Base-by-base conservation (phyloP, 2,888 invertebrate genomes). In the Atrina japonica region DNA sequence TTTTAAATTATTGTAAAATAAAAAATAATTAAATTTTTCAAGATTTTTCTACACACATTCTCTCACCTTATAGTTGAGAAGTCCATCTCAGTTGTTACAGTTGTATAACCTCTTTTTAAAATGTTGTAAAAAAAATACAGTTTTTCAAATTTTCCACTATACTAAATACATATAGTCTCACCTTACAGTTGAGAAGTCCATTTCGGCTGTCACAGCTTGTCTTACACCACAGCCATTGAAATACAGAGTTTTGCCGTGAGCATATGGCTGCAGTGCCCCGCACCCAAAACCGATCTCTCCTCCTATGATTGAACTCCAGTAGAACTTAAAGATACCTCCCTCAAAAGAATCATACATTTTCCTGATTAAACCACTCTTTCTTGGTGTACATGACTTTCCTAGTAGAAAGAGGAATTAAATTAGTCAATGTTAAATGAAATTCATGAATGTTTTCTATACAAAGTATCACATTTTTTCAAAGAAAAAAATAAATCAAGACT, bases 191-290 rank as follows among this genome's bases (percentile, higher is more conserved):
- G 85, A 77, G 1, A 89, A 81, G 72, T 91, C 91, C 76, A 91
- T 82, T 63, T 89, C 88, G 16, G 82, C 84, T 2, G 91, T 91
- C 18, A 86, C 74, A 3, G 90, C 90, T 70, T 90, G 86, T 61
- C 91, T 78, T 18, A 83, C 76, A 0, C 90, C 90, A 83, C 91
- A 91, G 40, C 89, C 90, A 70, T 88, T 89, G 82, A 91, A 91
- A 75, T 91, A 91, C 14, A 91, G 80, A 16, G 89, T 90, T 67
- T 90, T 90, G 1, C 91, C 91, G 70, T 91, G 90, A 45, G 89
- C 90, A 69, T 86, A 85, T 0, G 90, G 90, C n/a, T 88, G 80
- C 45, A 91, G 78, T 2, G 90, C 86, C 18, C 89, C 90, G 83
- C 91, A 91, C 0, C 91, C 91, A 70, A 87, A 83, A 7, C 90